Evolutionary conservation across 2,888 invertebrate genomes (phyloP).

Genomic region (Tetragonisca angustula): DNA sequence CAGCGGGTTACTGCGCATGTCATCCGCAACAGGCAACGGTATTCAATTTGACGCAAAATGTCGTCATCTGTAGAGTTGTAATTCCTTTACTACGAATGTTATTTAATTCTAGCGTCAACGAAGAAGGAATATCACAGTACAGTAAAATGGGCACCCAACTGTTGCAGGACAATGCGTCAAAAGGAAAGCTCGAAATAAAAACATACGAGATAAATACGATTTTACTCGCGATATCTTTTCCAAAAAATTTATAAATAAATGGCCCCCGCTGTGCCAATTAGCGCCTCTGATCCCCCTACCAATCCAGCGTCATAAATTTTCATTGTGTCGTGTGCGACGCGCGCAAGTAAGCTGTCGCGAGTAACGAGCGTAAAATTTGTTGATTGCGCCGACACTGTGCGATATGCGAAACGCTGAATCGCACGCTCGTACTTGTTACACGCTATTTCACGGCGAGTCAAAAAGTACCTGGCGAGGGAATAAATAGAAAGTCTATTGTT

Average conservation of each 20-base stretch:
- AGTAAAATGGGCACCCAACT: neutral
- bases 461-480: slow-evolving; percentile 29
- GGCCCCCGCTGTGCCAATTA: neutral
- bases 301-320: slow-evolving; percentile 40
- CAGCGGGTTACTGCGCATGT: too few relatives aligned
- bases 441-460: slow-evolving; percentile 53
- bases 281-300: slow-evolving; percentile 2
- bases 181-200: slow-evolving; percentile 11
- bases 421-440: slow-evolving; percentile 52
- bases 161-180: slow-evolving; percentile 14
- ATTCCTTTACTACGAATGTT: too few relatives aligned
- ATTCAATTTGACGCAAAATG: too few relatives aligned
- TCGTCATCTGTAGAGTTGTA: too few relatives aligned
- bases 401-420: slow-evolving; percentile 34
- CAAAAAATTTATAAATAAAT: neutral
- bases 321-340: slow-evolving; percentile 23
- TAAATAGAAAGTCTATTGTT: slow-evolving; percentile 63
- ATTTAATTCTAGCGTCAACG: neutral
- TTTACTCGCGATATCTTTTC: neutral
- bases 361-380: slow-evolving; percentile 36
- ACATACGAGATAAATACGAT: neutral
- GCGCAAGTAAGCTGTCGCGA: neutral
- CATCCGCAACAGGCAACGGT: too few relatives aligned
- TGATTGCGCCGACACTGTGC: slow-evolving; percentile 51
- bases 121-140: neutral